Evolutionary conservation across 2,113 vertebrate species (phyloP).

Genomic region (Paracanthobrama guichenoti): DNA sequence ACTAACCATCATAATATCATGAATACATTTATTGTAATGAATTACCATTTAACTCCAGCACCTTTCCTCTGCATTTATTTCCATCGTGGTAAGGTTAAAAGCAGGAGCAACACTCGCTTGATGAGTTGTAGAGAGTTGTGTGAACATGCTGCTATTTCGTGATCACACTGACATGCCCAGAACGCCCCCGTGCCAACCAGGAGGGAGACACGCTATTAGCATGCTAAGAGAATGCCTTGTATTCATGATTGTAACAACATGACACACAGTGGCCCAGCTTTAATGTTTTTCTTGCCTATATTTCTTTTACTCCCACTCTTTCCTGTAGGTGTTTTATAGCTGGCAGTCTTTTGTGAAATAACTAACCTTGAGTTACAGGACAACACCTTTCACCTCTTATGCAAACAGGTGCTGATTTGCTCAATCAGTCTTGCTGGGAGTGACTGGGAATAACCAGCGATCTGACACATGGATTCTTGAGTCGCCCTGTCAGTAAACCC

Average conservation of each 20-base stretch:
- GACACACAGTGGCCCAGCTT: conserved; percentile 52
- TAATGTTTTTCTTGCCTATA: conserved; percentile 42
- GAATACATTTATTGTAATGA: neutral
- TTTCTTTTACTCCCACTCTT: conserved; percentile 35
- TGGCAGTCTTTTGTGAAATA: neutral
- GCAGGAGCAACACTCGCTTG: conserved; percentile 66
- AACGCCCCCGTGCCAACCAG: conserved; percentile 63
- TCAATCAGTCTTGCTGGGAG: neutral
- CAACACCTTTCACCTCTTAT: neutral
- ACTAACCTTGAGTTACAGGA: neutral
- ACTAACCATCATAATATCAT: neutral
- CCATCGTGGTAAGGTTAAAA: conserved; percentile 61
- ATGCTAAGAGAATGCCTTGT: conserved; percentile 65
- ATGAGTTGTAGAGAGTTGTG: conserved; percentile 68
- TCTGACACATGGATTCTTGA: neutral
- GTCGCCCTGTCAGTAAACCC: neutral
- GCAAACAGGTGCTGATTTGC: neutral
- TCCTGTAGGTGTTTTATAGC: neutral
- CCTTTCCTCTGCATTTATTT: conserved; percentile 53
- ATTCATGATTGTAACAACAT: conserved; percentile 65
- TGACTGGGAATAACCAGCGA: neutral
- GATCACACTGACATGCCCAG: conserved; percentile 71
- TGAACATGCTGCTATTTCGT: conserved; percentile 72
- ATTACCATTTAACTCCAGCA: neutral
- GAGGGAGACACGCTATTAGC: conserved; percentile 66